Evolutionary conservation across 1,140 invertebrate species (phyloP), one percentile per base, ranked within the genome.

Genomic region (Diorhabda carinulata): DNA sequence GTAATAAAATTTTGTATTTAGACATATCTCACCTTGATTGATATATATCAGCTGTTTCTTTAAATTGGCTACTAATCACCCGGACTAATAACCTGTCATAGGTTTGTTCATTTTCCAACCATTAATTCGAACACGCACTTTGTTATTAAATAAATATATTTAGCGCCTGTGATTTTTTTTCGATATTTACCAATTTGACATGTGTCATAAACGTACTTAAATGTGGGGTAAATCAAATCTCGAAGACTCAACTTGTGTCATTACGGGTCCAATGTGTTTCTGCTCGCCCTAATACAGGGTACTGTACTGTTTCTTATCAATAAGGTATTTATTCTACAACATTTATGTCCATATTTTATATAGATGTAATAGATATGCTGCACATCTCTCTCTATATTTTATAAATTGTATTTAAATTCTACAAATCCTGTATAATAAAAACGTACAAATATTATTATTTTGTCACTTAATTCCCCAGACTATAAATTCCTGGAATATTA

Each of bases 361-460:
- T 44, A 41, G 57, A 69, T 69, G 52, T 69, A 62, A 69, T 44
- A 41, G 57, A 69, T 69, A 60, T 69, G 68, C 65, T 69, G 68
- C 68, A 69, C 60, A 70, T 70, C 64, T 62, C 44, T 58, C 64
- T 70, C 64, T 70, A 70, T 66, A 66, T 70, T 66, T 63, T 63
- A 70, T 62, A 62, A 70, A 61, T 62, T 66, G 56, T 70, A 61
- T 61, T 43, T 42, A 66, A 70, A 61, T 8, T 52, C 47, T 52
- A 52, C 25, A 52, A 52, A 52, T 52, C 47, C 47, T 4, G 47
- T 52, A n/a, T 8, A 66, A 70, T 66, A 67, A 57, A 66, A 57
- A 25, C 45, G 8, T 62, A 9, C 43, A 62, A 52, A 52, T 52
- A n/a, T 52, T 8, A 52, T n/a, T 52, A 52, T 52, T 25, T 25